These are phyloP conservation scores for Silurus lanzhouensis DNA, from an alignment of 2,797 vertebrate genomes.

Conservation along the genomic window DNA sequence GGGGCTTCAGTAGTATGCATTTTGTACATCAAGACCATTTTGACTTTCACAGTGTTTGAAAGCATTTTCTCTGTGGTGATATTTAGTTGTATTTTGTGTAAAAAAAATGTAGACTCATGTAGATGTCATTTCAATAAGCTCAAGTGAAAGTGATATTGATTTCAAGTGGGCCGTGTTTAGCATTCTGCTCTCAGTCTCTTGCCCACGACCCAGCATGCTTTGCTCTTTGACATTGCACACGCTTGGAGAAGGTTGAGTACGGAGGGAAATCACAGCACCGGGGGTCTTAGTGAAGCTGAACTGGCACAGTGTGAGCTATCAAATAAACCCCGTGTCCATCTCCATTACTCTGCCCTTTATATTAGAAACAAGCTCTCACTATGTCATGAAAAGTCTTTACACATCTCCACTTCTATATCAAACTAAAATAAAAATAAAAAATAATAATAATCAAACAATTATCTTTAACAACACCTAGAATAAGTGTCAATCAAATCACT, in stretches of 20 bases:
- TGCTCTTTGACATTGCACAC: conserved; percentile 62
- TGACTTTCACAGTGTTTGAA: background rate
- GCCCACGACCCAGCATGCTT: conserved; percentile 33
- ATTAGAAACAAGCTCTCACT: background rate
- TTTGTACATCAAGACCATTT: background rate
- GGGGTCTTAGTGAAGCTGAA: conserved; percentile 49
- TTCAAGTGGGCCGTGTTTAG: background rate
- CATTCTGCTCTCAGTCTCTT: conserved; percentile 8
- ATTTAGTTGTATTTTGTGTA: too few species aligned
- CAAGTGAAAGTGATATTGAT: conserved; percentile 5
- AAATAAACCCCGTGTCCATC: conserved; percentile 40
- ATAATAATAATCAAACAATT: background rate
- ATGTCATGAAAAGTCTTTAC: background rate
- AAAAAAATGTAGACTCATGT: too few species aligned
- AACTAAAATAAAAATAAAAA: background rate
- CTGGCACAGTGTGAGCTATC: conserved; percentile 36
- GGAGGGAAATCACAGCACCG: conserved; percentile 26
- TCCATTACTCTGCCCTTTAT: background rate
- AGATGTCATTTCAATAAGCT: background rate
- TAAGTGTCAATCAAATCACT: background rate
- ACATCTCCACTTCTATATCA: background rate
- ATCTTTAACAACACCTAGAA: background rate
- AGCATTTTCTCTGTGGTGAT: background rate
- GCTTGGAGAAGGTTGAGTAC: conserved; percentile 64
- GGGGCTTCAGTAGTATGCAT: background rate